These are phyloP conservation scores for Apodemus agrarius DNA, from an alignment of 2,797 vertebrate species.

Conservation along the genomic window DNA sequence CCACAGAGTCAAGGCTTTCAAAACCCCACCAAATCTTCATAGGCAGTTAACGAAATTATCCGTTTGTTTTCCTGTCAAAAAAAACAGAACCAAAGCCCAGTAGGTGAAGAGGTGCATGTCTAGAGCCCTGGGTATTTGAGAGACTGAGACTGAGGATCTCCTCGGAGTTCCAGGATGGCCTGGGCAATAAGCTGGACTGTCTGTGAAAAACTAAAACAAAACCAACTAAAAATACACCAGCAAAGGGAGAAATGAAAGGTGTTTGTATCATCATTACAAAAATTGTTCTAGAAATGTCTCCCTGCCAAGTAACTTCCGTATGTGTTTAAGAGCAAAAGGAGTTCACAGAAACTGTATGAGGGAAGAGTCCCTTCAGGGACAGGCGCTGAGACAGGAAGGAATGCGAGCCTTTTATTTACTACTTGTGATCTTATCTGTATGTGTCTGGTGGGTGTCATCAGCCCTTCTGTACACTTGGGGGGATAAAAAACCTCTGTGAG, in stretches of 20 bases:
- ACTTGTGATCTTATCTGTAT: background rate
- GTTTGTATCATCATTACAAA: accelerated
- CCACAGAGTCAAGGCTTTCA: background rate
- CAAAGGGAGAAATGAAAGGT: background rate
- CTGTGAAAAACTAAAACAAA: background rate
- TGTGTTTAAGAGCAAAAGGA: background rate
- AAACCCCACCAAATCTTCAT: background rate
- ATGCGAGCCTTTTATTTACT: background rate
- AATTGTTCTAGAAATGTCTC: constrained; percentile 21
- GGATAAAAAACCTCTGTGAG: background rate
- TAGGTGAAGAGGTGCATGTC: background rate
- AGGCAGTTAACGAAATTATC: background rate
- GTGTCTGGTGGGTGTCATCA: background rate
- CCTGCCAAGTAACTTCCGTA: background rate
- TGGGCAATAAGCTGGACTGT: background rate
- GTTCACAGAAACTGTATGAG: background rate
- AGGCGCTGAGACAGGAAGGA: too few species aligned
- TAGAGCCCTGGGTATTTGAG: background rate
- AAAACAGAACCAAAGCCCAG: background rate
- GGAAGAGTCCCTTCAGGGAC: background rate
- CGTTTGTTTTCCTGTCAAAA: constrained; percentile 16
- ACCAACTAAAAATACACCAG: background rate
- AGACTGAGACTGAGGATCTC: background rate
- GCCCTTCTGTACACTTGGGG: too few species aligned
- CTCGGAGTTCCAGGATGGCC: background rate